Evolutionary conservation across 2,797 vertebrate genomes (phyloP).

Genomic region (Podargus strigoides): DNA sequence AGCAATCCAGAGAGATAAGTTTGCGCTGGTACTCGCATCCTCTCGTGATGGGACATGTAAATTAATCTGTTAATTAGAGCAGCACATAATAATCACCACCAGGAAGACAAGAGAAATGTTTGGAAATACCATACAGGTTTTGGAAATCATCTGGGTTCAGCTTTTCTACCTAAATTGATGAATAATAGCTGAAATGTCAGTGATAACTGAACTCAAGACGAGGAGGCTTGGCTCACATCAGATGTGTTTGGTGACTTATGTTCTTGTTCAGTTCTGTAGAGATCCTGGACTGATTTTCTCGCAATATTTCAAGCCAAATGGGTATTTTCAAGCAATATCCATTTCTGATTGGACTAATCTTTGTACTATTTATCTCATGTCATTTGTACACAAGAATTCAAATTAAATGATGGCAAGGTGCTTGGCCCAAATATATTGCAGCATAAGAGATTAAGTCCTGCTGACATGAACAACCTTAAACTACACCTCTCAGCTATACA

Average conservation of each 20-base stretch:
- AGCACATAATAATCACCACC: conserved; percentile 1
- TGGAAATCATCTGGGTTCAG: background rate
- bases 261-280: background rate
- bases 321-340: background rate
- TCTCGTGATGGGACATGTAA: background rate
- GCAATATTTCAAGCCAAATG: background rate
- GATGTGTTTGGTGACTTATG: background rate
- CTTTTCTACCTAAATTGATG: background rate
- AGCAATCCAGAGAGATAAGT: background rate
- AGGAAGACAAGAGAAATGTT: background rate
- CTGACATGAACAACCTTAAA: background rate
- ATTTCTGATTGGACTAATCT: background rate
- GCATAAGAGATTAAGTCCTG: background rate
- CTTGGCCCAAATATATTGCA: background rate
- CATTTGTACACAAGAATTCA: background rate
- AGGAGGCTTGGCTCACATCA: background rate
- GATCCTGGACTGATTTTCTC: background rate
- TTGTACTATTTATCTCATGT: background rate
- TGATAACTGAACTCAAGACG: background rate
- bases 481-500: background rate
- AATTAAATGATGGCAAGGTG: background rate
- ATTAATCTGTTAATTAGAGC: conserved; percentile 44
- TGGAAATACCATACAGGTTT: conserved; percentile 13
- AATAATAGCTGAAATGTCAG: background rate
- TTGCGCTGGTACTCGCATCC: background rate